Evolutionary conservation across 2,113 vertebrate genomes (phyloP), one percentile per base, ranked within the genome.

Genomic region (Gnathonemus echidnorhynchus): DNA sequence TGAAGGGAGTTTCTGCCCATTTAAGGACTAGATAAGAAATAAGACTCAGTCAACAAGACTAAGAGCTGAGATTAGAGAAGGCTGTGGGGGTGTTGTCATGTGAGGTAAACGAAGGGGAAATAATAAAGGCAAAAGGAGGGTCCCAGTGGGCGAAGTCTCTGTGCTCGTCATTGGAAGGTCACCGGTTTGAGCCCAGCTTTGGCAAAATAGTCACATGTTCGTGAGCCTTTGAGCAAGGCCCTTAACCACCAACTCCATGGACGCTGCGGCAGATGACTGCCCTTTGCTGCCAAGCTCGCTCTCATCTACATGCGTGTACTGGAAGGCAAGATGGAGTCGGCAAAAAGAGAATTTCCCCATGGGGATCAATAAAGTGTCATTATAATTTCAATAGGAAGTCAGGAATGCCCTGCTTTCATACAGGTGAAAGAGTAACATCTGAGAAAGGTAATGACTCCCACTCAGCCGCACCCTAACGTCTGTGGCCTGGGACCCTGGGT

Each of bases 391-490:
- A 49, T 50, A 49, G 10, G 27, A 86, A 49, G 3, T 48, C 46
- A 21, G 24, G 9, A 86, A 90, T 92, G 70, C 15, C 92, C 92
- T 92, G 91, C 48, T 24, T 84, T 89, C 89, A 89, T 21, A 1
- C 9, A 17, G 8, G 85, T 13, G 45, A 85, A 17, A 87, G 21
- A 27, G 8, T 52, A 70, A 70, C n/a, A 15, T 17, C 56, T 15
- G 24, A 66, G 42, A 83, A 53, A n/a, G 45, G 3, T 42, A n/a
- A 5, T 1, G 80, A n/a, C 49, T 53, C 80, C 50, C 88, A 52
- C 70, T 77, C 50, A 53, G 56, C 19, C 89, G 5, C 39, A 24
- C 52, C 13, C 70, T 89, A 7, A 31, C 6, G 50, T 62, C 66
- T 39, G 74, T 80, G 88, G 27, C 56, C 46, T 39, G 27, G 39